A percentile compares a stretch with the other conserved stretches of the same genome.
Evolutionary conservation across 2,113 vertebrate genomes (phyloP).

Genomic region (Carlito syrichta): DNA sequence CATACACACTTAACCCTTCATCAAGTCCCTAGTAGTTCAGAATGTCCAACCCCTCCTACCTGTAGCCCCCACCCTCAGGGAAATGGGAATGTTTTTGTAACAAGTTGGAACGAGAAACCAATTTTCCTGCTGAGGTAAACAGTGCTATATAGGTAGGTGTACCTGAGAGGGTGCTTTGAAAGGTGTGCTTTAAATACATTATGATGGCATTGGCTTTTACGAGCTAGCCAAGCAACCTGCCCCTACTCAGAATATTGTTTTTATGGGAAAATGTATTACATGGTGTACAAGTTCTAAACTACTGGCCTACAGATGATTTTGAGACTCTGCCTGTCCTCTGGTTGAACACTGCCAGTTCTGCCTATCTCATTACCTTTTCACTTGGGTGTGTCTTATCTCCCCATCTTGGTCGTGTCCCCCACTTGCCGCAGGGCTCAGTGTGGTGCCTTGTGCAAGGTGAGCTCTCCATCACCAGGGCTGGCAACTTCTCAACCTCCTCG

Average conservation of each 20-base stretch:
- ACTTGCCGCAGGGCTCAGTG: not conserved
- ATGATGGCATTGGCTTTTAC: not conserved
- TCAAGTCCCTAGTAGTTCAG: not conserved
- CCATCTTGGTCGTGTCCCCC: rapidly evolving
- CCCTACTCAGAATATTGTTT: not conserved
- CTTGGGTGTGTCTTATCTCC: not conserved
- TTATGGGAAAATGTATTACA: not conserved
- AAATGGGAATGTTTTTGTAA: not conserved
- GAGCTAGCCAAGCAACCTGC: not conserved
- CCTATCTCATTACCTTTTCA: no score
- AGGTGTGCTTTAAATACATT: rapidly evolving
- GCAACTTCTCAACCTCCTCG: rapidly evolving
- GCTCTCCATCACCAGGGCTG: rapidly evolving
- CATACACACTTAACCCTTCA: not conserved
- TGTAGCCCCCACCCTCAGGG: not conserved
- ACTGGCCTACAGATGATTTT: not conserved
- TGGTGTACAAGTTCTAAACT: not conserved
- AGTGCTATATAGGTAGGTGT: rapidly evolving
- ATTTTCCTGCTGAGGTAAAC: not conserved
- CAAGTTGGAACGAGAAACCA: not conserved
- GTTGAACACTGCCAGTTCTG: not conserved
- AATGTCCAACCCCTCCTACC: not conserved
- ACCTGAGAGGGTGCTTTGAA: not conserved
- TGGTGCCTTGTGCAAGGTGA: rapidly evolving
- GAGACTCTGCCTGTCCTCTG: not conserved